Evolutionary conservation across 1,140 invertebrate genomes (phyloP).

Genomic region (Cephus cinctus): DNA sequence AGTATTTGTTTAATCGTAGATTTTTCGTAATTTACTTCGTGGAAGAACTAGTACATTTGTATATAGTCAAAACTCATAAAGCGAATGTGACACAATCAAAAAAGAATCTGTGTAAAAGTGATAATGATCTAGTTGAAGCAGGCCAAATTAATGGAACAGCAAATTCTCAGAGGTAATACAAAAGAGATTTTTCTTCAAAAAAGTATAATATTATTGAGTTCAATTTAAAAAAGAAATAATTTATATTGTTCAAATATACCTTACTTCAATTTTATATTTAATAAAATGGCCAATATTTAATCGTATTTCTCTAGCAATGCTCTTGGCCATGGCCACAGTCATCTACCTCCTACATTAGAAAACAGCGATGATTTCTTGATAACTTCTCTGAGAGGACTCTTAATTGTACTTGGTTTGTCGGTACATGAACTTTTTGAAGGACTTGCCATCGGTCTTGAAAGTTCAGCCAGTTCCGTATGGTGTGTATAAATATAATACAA

Average conservation of each 20-base stretch:
- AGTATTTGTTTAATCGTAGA: too few relatives aligned
- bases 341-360: conserved; percentile 48
- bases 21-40: conserved; percentile 86
- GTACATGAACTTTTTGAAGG: conserved; percentile 93
- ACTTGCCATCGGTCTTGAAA: conserved; percentile 82
- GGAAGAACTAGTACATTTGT: conserved; percentile 81
- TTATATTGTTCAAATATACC: too few relatives aligned
- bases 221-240: too few relatives aligned
- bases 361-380: conserved; percentile 61
- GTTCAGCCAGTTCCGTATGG: conserved; percentile 68
- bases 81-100: conserved; percentile 55
- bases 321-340: too few relatives aligned
- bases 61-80: too few relatives aligned
- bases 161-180: too few relatives aligned
- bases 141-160: conserved; percentile 16
- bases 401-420: conserved; percentile 84
- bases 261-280: too few relatives aligned
- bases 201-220: too few relatives aligned
- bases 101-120: conserved; percentile 32
- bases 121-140: conserved; percentile 45
- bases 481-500: conserved; percentile 41
- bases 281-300: too few relatives aligned
- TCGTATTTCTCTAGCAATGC: too few relatives aligned
- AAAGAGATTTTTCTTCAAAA: too few relatives aligned
- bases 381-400: conserved; percentile 68